phyloP scores from a whole-genome alignment of 2,888 invertebrate genomes.

The Xestia xanthographa region DNA sequence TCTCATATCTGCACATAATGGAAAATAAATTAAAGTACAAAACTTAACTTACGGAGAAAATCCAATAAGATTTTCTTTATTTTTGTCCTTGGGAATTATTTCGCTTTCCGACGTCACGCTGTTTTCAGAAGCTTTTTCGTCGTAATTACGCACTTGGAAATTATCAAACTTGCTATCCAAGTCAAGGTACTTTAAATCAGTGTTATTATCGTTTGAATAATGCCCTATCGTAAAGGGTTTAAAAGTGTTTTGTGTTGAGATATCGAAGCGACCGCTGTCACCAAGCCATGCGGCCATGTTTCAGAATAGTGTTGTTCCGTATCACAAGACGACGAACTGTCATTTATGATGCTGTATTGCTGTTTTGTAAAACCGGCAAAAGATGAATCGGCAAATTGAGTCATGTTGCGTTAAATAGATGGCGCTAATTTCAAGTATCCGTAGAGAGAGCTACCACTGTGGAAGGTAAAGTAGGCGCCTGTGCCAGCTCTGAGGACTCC shows the following conservation, averaged over 20 bases:
- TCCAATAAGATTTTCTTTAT: conserved; percentile 67
- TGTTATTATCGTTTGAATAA: conserved; percentile 62
- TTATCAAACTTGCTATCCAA: conserved; percentile 64
- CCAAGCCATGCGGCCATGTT: conserved; percentile 87
- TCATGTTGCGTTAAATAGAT: conserved; percentile 71
- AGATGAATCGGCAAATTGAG: conserved; percentile 49
- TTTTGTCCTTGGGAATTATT: conserved; percentile 71
- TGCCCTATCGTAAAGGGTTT: conserved; percentile 58
- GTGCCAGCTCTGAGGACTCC: conserved; percentile 83
- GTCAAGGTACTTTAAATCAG: conserved; percentile 61
- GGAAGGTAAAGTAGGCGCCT: conserved; percentile 78
- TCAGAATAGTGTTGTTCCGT: conserved; percentile 69
- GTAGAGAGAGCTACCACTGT: conserved; percentile 75
- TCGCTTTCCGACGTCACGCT: conserved; percentile 73
- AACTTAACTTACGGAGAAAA: conserved; percentile 74
- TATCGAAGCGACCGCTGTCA: conserved; percentile 77
- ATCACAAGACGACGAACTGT: conserved; percentile 44
- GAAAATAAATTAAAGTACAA: conserved; percentile 21
- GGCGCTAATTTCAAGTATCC: conserved; percentile 77
- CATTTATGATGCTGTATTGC: no score
- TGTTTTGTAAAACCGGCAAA: conserved; percentile 68
- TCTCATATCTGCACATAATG: conserved; percentile 23
- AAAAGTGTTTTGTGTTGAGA: conserved; percentile 58
- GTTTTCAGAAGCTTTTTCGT: conserved; percentile 65
- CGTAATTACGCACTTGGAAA: conserved; percentile 65